phyloP scores from a whole-genome alignment of 2,797 vertebrate genomes.

The Hypotaenidia okinawae region DNA sequence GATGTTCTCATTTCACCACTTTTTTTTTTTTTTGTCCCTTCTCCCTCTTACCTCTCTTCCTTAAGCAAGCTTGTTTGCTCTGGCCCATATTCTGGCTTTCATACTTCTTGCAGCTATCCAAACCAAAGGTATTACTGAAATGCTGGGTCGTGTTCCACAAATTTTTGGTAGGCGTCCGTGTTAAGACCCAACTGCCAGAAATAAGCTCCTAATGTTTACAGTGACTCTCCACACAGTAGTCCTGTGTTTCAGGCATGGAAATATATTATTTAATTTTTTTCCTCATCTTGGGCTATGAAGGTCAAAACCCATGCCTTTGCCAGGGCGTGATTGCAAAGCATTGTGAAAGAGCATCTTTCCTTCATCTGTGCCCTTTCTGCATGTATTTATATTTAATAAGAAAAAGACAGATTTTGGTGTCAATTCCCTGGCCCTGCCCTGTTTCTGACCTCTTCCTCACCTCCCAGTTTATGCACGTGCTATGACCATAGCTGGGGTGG shows the following conservation, averaged over 20 bases:
- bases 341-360: background rate
- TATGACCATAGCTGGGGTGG: background rate
- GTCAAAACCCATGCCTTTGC: background rate
- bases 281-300: background rate
- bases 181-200: background rate
- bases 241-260: constrained; percentile 30
- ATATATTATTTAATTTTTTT: constrained; percentile 12
- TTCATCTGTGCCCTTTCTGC: fast-evolving
- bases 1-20: background rate
- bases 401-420: background rate
- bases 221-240: constrained; percentile 24
- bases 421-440: background rate
- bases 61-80: background rate
- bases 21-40: background rate
- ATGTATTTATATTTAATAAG: background rate
- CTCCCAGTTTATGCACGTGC: background rate
- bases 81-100: background rate
- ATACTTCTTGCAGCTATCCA: background rate
- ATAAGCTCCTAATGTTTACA: constrained; percentile 16
- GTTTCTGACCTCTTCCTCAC: background rate
- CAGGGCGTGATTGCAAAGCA: background rate
- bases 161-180: constrained; percentile 16
- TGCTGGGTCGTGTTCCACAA: background rate
- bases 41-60: background rate
- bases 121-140: constrained; percentile 53